Evolutionary conservation across 2,113 vertebrate species (phyloP).

Genomic region (Uropsilus gracilis): DNA sequence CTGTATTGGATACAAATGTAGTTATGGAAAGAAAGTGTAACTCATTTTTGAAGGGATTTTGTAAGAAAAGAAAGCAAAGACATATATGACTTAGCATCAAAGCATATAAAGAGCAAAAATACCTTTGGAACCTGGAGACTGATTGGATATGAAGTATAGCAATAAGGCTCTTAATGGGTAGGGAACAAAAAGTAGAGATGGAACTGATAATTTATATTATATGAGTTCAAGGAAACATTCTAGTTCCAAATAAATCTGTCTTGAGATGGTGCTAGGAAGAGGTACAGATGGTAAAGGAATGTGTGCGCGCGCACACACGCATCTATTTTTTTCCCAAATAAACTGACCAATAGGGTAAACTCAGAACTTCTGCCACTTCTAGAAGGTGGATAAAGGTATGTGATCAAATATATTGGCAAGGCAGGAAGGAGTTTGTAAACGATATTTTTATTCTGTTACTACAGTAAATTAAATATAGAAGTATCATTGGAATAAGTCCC

Average conservation of each 20-base stretch:
- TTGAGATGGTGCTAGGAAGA: neutral
- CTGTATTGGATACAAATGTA: neutral
- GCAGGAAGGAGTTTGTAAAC: neutral
- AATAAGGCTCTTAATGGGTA: neutral
- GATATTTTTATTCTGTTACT: neutral
- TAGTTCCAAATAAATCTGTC: neutral
- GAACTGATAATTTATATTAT: neutral
- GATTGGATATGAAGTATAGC: neutral
- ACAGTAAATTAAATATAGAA: slow-evolving; percentile 25
- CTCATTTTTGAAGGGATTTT: neutral
- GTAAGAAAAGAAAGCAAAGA: neutral
- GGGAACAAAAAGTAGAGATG: neutral
- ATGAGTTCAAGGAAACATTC: neutral
- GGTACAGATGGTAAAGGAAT: neutral
- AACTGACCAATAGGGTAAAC: neutral
- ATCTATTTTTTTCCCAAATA: too few relatives aligned
- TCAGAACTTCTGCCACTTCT: neutral
- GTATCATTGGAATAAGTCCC: slow-evolving; percentile 38
- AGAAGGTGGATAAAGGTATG: neutral
- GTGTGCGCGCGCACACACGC: too few relatives aligned
- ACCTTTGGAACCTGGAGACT: neutral
- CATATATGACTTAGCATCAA: neutral
- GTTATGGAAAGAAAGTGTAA: neutral
- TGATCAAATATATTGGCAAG: neutral
- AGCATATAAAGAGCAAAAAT: neutral